Conservation (phyloP, 2,888 invertebrate species). For the Campoplex capitator region DNA sequence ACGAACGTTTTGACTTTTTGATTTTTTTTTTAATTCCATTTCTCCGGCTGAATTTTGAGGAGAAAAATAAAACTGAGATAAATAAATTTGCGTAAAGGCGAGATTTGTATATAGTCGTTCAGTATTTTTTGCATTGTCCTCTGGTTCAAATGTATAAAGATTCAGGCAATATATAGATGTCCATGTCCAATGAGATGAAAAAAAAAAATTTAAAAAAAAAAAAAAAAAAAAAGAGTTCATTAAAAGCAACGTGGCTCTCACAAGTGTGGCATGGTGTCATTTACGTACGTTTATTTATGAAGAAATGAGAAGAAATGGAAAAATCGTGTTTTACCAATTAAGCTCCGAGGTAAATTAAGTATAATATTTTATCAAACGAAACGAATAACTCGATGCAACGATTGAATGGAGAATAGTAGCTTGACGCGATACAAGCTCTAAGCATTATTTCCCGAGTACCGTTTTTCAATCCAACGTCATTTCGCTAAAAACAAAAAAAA, state of each 20-base stretch:
- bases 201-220: not conserved
- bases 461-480: conserved; percentile 65
- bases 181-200: conserved; percentile 35
- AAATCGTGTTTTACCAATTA: conserved; percentile 68
- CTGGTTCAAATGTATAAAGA: conserved; percentile 49
- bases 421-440: conserved; percentile 3
- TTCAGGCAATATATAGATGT: conserved; percentile 26
- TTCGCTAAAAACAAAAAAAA: conserved; percentile 33
- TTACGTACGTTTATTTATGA: conserved; percentile 66
- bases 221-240: not conserved
- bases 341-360: conserved; percentile 52
- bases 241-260: conserved; percentile 55
- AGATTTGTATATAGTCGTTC: conserved; percentile 65
- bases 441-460: conserved; percentile 12
- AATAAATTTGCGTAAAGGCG: conserved; percentile 26
- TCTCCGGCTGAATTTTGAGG: not conserved
- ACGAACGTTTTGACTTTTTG: not conserved
- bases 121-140: conserved; percentile 67
- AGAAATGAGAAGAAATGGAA: conserved; percentile 16
- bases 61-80: not conserved
- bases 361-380: conserved; percentile 50
- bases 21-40: conserved; percentile 9
- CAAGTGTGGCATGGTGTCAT: conserved; percentile 68
- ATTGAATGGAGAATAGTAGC: conserved; percentile 9
- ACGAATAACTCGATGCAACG: conserved; percentile 41